Percentiles rank a stretch among this genome's conserved stretches.
Evolutionary conservation across 2,113 vertebrate genomes (phyloP).

Genomic region (Megaleporinus macrocephalus): DNA sequence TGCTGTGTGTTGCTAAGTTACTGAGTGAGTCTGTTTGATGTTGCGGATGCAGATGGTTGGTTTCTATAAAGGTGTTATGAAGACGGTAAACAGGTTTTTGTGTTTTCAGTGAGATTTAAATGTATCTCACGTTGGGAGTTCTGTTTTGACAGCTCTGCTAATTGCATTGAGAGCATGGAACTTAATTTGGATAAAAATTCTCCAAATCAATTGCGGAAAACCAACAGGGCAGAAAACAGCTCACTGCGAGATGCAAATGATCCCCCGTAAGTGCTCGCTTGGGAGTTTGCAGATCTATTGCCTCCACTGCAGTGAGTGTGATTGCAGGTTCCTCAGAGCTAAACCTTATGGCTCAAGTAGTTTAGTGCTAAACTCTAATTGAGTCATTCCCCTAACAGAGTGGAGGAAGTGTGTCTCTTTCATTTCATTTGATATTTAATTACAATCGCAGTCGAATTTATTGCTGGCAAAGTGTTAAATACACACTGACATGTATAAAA

Average conservation of each 20-base stretch:
- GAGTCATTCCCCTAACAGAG: not conserved
- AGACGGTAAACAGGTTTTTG: not conserved
- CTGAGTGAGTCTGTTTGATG: not conserved
- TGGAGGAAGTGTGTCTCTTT: too few species aligned
- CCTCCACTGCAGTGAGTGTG: not conserved
- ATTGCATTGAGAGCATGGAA: not conserved
- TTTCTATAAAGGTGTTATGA: not conserved
- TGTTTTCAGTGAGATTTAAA: not conserved
- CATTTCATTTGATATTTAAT: too few species aligned
- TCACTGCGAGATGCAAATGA: constrained; percentile 2
- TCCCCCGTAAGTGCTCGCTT: not conserved
- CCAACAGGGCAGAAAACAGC: not conserved
- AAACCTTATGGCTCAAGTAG: not conserved
- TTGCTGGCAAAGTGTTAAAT: too few species aligned
- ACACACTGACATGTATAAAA: too few species aligned
- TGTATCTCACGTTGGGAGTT: not conserved
- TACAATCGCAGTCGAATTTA: too few species aligned
- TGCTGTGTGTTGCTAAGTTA: not conserved
- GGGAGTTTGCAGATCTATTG: not conserved
- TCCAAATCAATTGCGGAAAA: not conserved
- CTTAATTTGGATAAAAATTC: constrained; percentile 11
- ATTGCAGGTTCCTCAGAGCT: not conserved
- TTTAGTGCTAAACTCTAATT: not conserved
- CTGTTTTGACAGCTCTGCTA: constrained; percentile 10
- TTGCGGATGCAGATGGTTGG: not conserved